These are phyloP conservation scores for Phainopepla nitens DNA, from an alignment of 2,113 vertebrate species.

Conservation along the genomic window DNA sequence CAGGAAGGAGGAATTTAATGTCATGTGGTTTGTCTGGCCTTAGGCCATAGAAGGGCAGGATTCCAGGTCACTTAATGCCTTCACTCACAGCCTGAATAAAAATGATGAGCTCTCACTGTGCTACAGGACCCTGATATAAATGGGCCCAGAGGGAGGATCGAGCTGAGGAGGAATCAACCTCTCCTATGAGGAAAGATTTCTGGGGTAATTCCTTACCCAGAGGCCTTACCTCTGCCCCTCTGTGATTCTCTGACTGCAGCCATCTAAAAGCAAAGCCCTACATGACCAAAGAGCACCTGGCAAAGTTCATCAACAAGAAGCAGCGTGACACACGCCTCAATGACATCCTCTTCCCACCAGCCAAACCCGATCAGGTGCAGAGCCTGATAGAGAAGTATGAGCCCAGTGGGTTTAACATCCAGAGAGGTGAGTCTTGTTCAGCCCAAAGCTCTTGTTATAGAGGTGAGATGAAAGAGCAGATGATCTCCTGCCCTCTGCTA, in stretches of 20 bases:
- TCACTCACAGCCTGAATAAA: not conserved
- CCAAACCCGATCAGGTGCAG: slow-evolving; percentile 88
- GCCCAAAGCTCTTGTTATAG: too few relatives aligned
- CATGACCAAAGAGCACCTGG: slow-evolving; percentile 94
- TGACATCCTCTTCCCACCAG: slow-evolving; percentile 85
- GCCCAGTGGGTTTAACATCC: slow-evolving; percentile 79
- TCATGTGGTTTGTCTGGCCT: not conserved
- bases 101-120: not conserved
- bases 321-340: slow-evolving; percentile 92
- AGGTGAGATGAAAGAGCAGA: not conserved
- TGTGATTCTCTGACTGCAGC: slow-evolving; percentile 55
- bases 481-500: not conserved
- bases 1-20: not conserved
- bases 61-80: not conserved
- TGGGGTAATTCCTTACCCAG: too few relatives aligned
- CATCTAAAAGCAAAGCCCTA: slow-evolving; percentile 89
- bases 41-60: not conserved
- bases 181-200: not conserved
- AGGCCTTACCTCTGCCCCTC: not conserved
- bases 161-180: not conserved
- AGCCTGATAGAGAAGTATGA: slow-evolving; percentile 94
- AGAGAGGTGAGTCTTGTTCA: slow-evolving; percentile 80
- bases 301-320: slow-evolving; percentile 94
- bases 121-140: not conserved
- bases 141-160: not conserved